phyloP scores from a whole-genome alignment of 2,113 vertebrate genomes.

The Camelus dromedarius region DNA sequence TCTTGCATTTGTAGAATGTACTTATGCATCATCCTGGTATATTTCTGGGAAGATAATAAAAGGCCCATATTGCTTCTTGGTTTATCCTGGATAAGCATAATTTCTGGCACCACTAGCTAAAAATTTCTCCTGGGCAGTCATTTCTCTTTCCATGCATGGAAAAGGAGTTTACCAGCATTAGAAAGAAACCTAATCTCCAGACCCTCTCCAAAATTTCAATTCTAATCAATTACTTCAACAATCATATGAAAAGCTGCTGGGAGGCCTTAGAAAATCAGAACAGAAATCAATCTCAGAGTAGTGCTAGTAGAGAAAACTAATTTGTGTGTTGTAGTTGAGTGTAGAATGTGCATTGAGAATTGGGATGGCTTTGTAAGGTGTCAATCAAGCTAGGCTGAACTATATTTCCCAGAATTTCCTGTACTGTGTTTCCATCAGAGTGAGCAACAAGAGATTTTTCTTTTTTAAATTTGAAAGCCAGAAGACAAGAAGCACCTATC shows the following conservation, averaged over 20 bases:
- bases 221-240: slow-evolving; percentile 39
- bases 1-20: slow-evolving; percentile 26
- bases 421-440: background rate
- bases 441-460: background rate
- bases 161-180: background rate
- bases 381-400: background rate
- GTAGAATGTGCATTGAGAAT: background rate
- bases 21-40: background rate
- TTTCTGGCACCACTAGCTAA: background rate
- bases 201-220: background rate
- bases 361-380: background rate
- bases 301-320: background rate
- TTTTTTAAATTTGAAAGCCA: background rate
- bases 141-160: background rate
- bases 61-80: background rate
- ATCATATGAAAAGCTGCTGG: background rate
- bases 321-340: background rate
- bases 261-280: background rate
- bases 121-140: background rate
- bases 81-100: slow-evolving; percentile 12
- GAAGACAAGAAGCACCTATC: background rate
- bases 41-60: slow-evolving; percentile 18
- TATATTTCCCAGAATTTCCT: background rate
- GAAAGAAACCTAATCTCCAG: background rate
- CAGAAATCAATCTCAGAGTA: background rate